Percentiles rank a stretch among this genome's conserved stretches.
Conservation (phyloP, 1,140 invertebrate species). For the Calosoma granatense region DNA sequence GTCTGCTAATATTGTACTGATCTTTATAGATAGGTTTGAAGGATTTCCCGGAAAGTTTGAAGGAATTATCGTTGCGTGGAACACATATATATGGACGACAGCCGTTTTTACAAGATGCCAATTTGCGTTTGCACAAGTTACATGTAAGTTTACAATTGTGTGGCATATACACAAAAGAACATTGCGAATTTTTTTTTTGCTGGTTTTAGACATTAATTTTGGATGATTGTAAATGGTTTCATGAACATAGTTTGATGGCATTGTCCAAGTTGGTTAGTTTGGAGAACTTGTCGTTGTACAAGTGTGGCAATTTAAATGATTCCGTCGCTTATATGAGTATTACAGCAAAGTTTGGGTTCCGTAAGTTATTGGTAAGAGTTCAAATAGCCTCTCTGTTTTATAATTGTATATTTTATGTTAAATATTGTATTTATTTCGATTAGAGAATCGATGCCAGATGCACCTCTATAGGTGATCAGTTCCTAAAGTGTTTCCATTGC, state of each 20-base stretch:
- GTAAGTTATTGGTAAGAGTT: slow-evolving; percentile 20
- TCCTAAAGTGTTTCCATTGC: not conserved
- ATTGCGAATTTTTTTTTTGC: slow-evolving; percentile 12
- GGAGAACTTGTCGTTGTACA: slow-evolving; percentile 26
- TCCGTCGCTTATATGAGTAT: slow-evolving; percentile 23
- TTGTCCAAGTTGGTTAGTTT: slow-evolving; percentile 25
- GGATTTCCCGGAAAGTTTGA: not conserved
- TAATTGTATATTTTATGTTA: not conserved
- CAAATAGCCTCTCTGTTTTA: not conserved
- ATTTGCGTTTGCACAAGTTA: not conserved
- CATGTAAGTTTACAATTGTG: not conserved
- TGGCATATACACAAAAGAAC: not conserved
- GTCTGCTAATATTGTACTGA: no score
- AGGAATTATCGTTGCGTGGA: not conserved
- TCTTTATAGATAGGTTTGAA: not conserved
- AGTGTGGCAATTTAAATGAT: slow-evolving; percentile 22
- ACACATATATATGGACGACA: not conserved
- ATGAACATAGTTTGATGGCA: slow-evolving; percentile 23
- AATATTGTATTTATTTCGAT: not conserved
- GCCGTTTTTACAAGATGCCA: not conserved
- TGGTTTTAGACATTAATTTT: slow-evolving; percentile 26
- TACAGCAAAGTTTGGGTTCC: slow-evolving; percentile 22
- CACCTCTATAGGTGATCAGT: not conserved
- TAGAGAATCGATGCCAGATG: not conserved
- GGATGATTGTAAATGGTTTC: slow-evolving; percentile 24